Evolutionary conservation across 92 coral and sea anemone genomes (phyloP).

Genomic region (Parazoanthus darwini): DNA sequence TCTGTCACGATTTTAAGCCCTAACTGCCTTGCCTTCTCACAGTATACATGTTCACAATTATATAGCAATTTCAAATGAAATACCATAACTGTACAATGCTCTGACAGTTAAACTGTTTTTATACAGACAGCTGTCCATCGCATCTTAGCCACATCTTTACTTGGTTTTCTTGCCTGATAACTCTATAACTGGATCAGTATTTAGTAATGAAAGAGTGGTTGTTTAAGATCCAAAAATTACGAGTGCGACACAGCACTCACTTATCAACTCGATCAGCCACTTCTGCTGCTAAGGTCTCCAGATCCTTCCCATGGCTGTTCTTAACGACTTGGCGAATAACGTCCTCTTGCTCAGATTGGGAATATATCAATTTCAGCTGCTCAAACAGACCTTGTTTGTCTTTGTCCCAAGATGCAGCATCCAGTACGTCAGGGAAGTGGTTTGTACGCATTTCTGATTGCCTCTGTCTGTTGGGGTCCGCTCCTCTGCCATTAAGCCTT

Average conservation of each 20-base stretch:
- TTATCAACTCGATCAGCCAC: slow-evolving; percentile 7
- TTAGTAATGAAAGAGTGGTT: not conserved
- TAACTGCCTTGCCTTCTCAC: not conserved
- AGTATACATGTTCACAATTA: too few species aligned
- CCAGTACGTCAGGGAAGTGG: not conserved
- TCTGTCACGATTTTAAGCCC: not conserved
- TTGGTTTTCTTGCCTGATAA: not conserved
- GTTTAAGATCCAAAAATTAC: not conserved
- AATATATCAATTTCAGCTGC: slow-evolving; percentile 8
- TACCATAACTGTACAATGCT: not conserved
- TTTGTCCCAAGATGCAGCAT: slow-evolving; percentile 39
- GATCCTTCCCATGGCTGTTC: slow-evolving; percentile 2
- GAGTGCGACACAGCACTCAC: not conserved
- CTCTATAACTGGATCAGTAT: not conserved
- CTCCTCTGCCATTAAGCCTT: not conserved
- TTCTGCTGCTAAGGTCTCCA: not conserved
- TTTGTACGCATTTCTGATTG: not conserved
- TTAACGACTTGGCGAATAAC: slow-evolving; percentile 16
- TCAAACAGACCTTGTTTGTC: slow-evolving; percentile 12
- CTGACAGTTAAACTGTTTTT: too few species aligned
- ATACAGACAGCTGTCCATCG: not conserved
- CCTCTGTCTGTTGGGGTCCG: not conserved
- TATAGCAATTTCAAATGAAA: too few species aligned
- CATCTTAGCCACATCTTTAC: not conserved
- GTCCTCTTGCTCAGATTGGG: slow-evolving; percentile 16